Conservation (phyloP, 2,797 vertebrate genomes). For the Rhincodon typus region DNA sequence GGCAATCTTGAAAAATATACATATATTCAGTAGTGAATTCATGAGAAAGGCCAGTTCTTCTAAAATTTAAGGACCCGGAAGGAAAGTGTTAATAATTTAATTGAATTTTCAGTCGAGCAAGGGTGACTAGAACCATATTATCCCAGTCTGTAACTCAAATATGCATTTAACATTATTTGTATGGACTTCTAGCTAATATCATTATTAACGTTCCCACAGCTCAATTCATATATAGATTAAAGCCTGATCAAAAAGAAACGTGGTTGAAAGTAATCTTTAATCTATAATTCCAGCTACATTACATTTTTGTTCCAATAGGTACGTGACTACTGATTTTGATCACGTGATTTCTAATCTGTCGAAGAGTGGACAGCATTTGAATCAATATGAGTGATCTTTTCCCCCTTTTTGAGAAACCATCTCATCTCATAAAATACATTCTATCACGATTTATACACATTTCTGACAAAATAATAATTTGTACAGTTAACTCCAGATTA, state of each 20-base stretch:
- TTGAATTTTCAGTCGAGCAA: constrained; percentile 16
- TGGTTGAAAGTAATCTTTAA: constrained; percentile 3
- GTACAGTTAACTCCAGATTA: background rate
- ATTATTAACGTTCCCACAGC: constrained; percentile 12
- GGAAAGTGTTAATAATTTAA: constrained; percentile 18
- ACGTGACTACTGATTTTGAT: background rate
- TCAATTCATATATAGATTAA: constrained; percentile 4
- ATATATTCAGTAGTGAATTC: background rate
- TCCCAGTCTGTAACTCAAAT: background rate
- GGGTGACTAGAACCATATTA: background rate
- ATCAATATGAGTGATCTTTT: constrained; percentile 24
- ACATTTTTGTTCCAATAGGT: constrained; percentile 12
- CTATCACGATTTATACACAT: background rate
- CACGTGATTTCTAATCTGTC: constrained; percentile 26
- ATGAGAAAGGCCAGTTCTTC: background rate
- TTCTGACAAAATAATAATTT: constrained; percentile 19
- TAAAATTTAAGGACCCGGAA: background rate
- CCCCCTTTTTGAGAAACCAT: background rate
- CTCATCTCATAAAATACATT: constrained; percentile 4
- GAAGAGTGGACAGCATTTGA: constrained; percentile 12
- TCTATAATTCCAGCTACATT: constrained; percentile 11
- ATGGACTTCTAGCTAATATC: constrained; percentile 11
- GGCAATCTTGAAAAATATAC: background rate
- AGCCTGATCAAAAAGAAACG: background rate
- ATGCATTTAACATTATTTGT: constrained; percentile 1